Percentiles rank a stretch among this genome's conserved stretches.
Evolutionary conservation across 2,113 vertebrate genomes (phyloP).

Genomic region (Siniperca knerii): DNA sequence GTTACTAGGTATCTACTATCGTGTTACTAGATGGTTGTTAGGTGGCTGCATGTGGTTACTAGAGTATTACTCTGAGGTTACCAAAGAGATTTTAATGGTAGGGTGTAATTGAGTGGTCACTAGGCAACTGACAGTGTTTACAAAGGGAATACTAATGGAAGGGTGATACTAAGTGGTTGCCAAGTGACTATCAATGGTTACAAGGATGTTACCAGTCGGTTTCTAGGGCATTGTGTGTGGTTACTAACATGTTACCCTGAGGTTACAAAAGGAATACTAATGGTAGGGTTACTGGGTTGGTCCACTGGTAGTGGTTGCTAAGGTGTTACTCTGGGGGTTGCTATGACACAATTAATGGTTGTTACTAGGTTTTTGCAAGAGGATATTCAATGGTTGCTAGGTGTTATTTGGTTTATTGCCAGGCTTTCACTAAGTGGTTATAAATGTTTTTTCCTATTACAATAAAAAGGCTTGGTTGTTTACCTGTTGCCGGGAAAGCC

Average conservation of each 20-base stretch:
- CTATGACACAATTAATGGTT: background rate
- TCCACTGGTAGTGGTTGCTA: background rate
- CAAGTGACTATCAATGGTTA: background rate
- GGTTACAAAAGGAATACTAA: background rate
- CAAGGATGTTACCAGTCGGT: background rate
- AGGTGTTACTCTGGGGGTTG: background rate
- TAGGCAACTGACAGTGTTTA: background rate
- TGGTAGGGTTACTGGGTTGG: background rate
- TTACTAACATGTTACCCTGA: background rate
- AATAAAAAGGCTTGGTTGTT: background rate
- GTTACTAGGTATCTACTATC: too few species aligned
- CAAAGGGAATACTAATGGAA: too few species aligned
- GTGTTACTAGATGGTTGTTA: too few species aligned
- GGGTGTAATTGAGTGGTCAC: background rate
- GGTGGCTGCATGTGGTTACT: background rate
- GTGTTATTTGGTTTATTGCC: background rate
- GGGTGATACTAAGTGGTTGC: background rate
- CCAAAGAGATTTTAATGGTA: too few species aligned
- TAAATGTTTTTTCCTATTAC: background rate
- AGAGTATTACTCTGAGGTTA: background rate
- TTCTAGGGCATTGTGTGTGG: background rate
- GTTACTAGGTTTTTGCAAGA: too few species aligned
- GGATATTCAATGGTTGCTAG: background rate
- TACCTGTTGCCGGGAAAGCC: slow-evolving; percentile 64
- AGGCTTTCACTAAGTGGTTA: background rate